A percentile compares a stretch with the other conserved stretches of the same genome.
Conservation (phyloP, 2,797 vertebrate genomes). For the Sarcophilus harrisii region DNA sequence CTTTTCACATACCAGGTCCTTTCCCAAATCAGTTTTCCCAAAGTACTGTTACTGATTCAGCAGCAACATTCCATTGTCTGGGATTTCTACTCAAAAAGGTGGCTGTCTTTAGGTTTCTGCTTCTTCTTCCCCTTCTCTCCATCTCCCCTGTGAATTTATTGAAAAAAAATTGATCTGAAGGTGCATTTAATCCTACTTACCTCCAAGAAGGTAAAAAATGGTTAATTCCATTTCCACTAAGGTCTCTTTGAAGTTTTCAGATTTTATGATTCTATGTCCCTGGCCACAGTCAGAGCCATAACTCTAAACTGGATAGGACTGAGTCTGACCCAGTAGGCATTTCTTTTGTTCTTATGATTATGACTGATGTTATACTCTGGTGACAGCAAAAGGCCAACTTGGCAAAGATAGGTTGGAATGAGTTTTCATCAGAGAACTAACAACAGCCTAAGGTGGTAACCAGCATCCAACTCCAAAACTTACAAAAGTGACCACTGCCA, state of each 20-base stretch:
- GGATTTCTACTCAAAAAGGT: neutral
- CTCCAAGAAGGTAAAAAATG: neutral
- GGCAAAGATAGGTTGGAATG: neutral
- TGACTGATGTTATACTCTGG: neutral
- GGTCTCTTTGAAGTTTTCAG: neutral
- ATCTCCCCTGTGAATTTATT: neutral
- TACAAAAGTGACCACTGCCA: neutral
- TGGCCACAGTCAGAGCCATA: neutral
- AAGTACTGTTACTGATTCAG: neutral
- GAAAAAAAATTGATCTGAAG: neutral
- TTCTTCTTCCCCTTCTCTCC: neutral
- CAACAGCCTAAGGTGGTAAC: neutral
- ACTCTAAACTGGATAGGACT: neutral
- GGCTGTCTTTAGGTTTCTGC: neutral
- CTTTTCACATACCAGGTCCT: neutral
- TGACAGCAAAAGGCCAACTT: neutral
- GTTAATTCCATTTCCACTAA: neutral
- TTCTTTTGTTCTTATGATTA: neutral
- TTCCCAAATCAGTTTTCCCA: neutral
- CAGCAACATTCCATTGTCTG: neutral
- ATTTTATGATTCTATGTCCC: slow-evolving; percentile 2
- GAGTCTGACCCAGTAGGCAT: neutral
- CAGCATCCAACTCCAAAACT: neutral
- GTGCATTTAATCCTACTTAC: neutral
- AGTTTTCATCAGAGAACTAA: neutral